Evolutionary conservation across 2,797 vertebrate genomes (phyloP).

Genomic region (Mycteria americana): DNA sequence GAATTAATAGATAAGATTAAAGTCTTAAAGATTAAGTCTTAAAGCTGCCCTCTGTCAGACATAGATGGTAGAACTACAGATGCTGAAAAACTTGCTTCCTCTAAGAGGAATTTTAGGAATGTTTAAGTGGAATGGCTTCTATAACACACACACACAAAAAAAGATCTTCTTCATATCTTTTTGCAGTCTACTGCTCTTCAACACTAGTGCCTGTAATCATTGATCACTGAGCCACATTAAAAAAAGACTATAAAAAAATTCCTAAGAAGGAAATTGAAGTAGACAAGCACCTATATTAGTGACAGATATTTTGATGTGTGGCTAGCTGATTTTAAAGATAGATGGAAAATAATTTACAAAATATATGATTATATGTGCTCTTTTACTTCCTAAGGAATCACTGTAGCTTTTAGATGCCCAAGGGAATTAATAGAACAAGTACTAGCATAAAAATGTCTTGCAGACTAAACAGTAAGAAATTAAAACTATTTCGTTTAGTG

Average conservation of each 20-base stretch:
- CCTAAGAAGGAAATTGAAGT: neutral
- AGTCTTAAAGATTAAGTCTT: neutral
- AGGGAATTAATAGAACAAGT: neutral
- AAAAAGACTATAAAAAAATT: neutral
- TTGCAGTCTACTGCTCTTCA: neutral
- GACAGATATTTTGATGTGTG: neutral
- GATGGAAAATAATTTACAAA: neutral
- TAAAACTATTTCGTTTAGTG: neutral
- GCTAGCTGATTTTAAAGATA: neutral
- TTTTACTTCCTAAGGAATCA: neutral
- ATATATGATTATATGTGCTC: neutral
- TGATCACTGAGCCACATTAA: neutral
- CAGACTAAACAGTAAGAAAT: neutral
- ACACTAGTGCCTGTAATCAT: neutral
- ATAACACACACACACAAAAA: neutral
- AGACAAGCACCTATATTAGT: neutral
- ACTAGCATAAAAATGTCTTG: neutral
- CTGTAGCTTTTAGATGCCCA: neutral
- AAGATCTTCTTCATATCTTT: neutral
- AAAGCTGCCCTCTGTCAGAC: neutral
- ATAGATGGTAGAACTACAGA: neutral
- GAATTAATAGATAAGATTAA: neutral
- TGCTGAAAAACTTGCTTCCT: neutral
- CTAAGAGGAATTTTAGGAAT: neutral
- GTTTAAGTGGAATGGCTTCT: neutral